phyloP scores from a whole-genome alignment of 2,113 vertebrate genomes.

The Pituophis catenifer region DNA sequence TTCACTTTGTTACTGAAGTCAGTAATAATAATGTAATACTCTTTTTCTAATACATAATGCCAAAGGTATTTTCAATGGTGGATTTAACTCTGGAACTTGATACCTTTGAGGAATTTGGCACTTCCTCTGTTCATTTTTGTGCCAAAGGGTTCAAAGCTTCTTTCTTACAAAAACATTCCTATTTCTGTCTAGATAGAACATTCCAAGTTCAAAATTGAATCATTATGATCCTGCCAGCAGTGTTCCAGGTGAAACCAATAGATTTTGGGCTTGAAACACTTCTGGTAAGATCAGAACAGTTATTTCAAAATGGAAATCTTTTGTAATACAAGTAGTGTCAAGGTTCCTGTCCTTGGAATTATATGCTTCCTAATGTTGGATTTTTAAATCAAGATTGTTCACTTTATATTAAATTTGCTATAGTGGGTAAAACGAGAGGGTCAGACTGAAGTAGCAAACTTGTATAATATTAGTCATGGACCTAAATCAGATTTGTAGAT shows the following conservation, averaged over 20 bases:
- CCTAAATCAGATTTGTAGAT: background rate
- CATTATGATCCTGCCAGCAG: background rate
- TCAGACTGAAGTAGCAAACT: background rate
- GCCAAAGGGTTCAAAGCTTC: background rate
- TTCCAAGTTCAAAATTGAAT: background rate
- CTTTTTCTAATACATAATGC: background rate
- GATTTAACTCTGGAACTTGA: background rate
- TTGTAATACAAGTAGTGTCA: background rate
- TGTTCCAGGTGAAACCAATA: background rate
- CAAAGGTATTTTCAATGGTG: background rate
- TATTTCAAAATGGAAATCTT: background rate
- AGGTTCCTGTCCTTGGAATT: background rate
- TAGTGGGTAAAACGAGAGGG: background rate
- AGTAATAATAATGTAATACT: background rate
- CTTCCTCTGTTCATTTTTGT: background rate
- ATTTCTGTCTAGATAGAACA: background rate
- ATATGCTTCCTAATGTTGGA: background rate
- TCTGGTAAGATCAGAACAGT: background rate
- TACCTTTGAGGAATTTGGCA: background rate
- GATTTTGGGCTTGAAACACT: background rate
- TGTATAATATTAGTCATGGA: background rate
- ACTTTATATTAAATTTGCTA: background rate
- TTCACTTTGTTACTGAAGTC: conserved; percentile 46
- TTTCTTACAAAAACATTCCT: background rate
- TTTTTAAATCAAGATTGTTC: background rate